Base-by-base conservation (phyloP, 1,140 invertebrate genomes). In the Panagrolaimus sp. region DNA sequence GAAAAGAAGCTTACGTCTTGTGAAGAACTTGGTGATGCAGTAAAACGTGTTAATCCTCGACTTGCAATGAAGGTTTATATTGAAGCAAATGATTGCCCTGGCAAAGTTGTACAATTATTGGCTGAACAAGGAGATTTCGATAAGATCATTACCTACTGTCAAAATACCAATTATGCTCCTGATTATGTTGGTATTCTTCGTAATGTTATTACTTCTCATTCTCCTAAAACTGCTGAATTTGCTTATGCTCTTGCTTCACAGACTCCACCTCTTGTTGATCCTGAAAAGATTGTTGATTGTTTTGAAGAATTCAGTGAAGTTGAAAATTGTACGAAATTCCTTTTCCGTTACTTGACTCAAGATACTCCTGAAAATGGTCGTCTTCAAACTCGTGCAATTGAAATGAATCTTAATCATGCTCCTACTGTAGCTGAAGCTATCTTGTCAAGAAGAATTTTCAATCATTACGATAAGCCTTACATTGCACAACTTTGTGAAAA, bases 271-370 rank as follows among this genome's bases (percentile, higher is more conserved):
- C 84, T 99, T 51, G 96, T 94, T 61, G 96, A 99, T 83, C 94
- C 98, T 64, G 95, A 96, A 83, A 90, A 90, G 84, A 89, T 89
- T 74, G 96, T 99, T 0, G 96, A 99, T 82, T 96, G 98, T 67
- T 98, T 99, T 83, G 95, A 98, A 91, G 96, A 99, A 81, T 91
- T 93, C 79, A 96, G 96, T 79, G 91, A 98, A 89, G 93, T 99
- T 64, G 95, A 97, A 82, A 95, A 96, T 77, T 99, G 96, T 82
- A 99, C 96, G 0, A 91, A 93, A 1, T 99, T 99, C 86, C 85
- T 99, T 43, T 84, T 99, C 42, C 96, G 99, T 81, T 95, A 94
- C 0, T 85, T 99, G n/a, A 99, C 98, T 84, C 95, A 97, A 80
- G 98, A 98, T 85, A 87, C 92, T 27, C 92, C 93, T 0, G 89